Evolutionary conservation across 2,888 invertebrate genomes (phyloP), one percentile per base, ranked within the genome.

Genomic region (Hololepta plana): DNA sequence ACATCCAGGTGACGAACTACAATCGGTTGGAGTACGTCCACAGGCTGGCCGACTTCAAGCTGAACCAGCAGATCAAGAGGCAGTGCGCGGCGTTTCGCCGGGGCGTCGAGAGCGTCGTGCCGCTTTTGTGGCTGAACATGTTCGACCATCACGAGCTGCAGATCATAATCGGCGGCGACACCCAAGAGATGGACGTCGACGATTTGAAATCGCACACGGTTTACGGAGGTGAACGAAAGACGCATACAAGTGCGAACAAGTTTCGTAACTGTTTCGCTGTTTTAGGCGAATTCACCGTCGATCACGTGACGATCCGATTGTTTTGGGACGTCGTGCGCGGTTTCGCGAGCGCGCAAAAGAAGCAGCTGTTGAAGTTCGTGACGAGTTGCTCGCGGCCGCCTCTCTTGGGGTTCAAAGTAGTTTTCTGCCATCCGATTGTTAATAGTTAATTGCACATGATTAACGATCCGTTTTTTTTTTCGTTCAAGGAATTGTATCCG

Each of bases 361-460:
- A 90, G 32, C 80, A 84, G 46, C 59, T 98, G 27, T 62, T 98
- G 5, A 93, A 93, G 57, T 99, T 99, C 58, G 95, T 96, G 20
- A 99, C 98, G 2, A 91, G 93, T 49, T 96, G 96, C 49, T 96
- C 96, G 1, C 59, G 95, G 31, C 91, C 96, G 3, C 98, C 98
- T 0, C 61, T 99, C 13, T 60, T 98, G 20, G 98, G 98, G 2
- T 98, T 98, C 48, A 91, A 88, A 70, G 91, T 88, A 50, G 17
- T 9, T 7, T 24, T 22, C 16, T 24, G 5, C 8, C 14, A 7
- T n/a, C n/a, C 11, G 4, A 2, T 12, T 7, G 8, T 17, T 3
- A 31, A 21, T 20, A 31, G 20, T 9, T 17, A 26, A n/a, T 7
- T 17, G 6, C 6, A 17, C 17, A 17, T n/a, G 14, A 15, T 15